Evolutionary conservation across 1,140 invertebrate species (phyloP).

Genomic region (Hylyphantes graminicola): DNA sequence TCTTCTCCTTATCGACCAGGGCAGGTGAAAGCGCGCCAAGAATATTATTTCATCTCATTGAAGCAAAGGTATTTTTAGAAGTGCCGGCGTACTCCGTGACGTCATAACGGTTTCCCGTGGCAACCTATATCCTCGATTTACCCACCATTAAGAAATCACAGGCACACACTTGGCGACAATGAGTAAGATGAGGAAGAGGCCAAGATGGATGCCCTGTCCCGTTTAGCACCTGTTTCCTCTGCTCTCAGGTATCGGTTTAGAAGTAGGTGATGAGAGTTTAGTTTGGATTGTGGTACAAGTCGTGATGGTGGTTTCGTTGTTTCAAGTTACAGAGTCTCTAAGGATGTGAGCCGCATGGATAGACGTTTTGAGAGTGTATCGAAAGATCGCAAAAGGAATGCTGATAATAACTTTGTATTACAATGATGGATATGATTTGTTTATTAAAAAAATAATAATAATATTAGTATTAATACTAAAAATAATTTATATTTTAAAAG

Average conservation of each 20-base stretch:
- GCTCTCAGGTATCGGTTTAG: slow-evolving; percentile 4
- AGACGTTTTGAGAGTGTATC: no score
- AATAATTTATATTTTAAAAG: no score
- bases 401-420: no score
- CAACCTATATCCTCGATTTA: slow-evolving; percentile 47
- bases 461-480: no score
- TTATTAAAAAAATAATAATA: no score
- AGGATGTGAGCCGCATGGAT: no score
- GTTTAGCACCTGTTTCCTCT: slow-evolving; percentile 26
- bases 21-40: not conserved
- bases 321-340: no score
- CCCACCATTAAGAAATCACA: slow-evolving; percentile 54
- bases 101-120: slow-evolving; percentile 54
- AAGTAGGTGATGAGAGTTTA: not conserved
- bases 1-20: slow-evolving; percentile 30
- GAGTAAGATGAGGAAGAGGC: not conserved
- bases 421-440: no score
- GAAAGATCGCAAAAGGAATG: no score
- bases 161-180: slow-evolving; percentile 16
- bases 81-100: slow-evolving; percentile 41
- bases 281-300: no score
- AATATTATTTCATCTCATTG: slow-evolving; percentile 55
- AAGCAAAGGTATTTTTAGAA: slow-evolving; percentile 53
- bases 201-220: not conserved
- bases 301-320: no score